Conservation (phyloP, 2,888 invertebrate species). For the Netelia melanura region DNA sequence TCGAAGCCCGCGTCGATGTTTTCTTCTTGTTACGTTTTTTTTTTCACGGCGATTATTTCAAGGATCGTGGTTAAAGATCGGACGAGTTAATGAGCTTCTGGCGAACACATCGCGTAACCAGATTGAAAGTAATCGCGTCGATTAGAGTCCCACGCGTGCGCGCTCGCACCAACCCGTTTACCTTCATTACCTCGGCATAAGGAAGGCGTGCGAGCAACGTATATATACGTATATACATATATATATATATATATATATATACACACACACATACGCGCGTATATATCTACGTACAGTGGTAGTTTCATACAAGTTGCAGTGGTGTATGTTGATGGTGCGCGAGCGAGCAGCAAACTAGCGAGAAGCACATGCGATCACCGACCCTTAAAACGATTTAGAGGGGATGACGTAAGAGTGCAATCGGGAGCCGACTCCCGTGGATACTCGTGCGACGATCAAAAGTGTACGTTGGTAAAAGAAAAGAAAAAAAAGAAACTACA, state of each 20-base stretch:
- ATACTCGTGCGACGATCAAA: constrained; percentile 34
- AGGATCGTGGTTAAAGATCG: constrained; percentile 34
- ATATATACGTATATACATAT: background rate
- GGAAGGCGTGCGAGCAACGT: constrained; percentile 30
- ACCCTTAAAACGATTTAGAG: constrained; percentile 26
- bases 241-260: background rate
- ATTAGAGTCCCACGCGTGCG: constrained; percentile 56
- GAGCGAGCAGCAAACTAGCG: constrained; percentile 24
- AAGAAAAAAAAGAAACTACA: constrained; percentile 19
- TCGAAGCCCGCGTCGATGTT: background rate
- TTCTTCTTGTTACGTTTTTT: constrained; percentile 7
- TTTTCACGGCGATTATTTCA: constrained; percentile 7
- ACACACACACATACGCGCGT: background rate
- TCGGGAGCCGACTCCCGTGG: background rate
- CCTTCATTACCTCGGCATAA: constrained; percentile 51
- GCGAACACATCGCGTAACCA: constrained; percentile 35
- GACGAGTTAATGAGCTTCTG: constrained; percentile 45
- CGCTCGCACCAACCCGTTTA: constrained; percentile 49
- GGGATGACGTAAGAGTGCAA: background rate
- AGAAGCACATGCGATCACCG: constrained; percentile 35
- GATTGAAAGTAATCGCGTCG: constrained; percentile 63
- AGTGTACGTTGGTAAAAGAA: constrained; percentile 62
- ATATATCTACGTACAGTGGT: constrained; percentile 28
- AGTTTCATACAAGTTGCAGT: constrained; percentile 29
- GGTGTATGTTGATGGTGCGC: constrained; percentile 48